phyloP scores from a whole-genome alignment of 1,140 invertebrate species.

The Stratiolaelaps scimitus region DNA sequence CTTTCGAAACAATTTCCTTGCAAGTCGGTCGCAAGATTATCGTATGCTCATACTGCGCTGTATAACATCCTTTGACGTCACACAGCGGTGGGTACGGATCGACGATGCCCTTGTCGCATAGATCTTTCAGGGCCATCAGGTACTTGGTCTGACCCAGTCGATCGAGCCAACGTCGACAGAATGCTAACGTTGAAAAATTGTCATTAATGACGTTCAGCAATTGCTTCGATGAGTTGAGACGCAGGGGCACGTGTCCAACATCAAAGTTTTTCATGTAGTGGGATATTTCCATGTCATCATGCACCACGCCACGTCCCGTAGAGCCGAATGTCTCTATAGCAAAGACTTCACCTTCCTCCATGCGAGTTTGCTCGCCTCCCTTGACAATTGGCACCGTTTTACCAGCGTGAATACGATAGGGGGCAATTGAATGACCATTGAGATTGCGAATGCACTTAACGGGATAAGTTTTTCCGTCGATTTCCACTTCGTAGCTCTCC shows the following conservation, averaged over 20 bases:
- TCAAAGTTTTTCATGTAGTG: slow-evolving; percentile 99
- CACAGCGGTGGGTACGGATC: slow-evolving; percentile 96
- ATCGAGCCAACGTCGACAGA: slow-evolving; percentile 97
- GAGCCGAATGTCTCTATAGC: slow-evolving; percentile 99
- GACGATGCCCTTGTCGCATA: slow-evolving; percentile 88
- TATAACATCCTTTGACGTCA: slow-evolving; percentile 94
- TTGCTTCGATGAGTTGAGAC: slow-evolving; percentile 75
- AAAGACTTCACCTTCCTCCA: slow-evolving; percentile 99
- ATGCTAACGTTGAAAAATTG: slow-evolving; percentile 93
- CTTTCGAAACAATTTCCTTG: slow-evolving; percentile 92
- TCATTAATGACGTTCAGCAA: slow-evolving; percentile 91
- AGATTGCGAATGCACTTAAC: slow-evolving; percentile 96
- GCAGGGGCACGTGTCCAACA: slow-evolving; percentile 71
- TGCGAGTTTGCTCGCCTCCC: slow-evolving; percentile 87
- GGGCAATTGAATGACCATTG: slow-evolving; percentile 94
- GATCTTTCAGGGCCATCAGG: slow-evolving; percentile 93
- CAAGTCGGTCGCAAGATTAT: slow-evolving; percentile 92
- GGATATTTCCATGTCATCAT: slow-evolving; percentile 97
- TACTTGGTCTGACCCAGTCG: slow-evolving; percentile 91
- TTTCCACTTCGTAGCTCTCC: slow-evolving; percentile 97
- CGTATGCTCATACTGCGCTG: slow-evolving; percentile 98
- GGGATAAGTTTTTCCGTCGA: slow-evolving; percentile 91
- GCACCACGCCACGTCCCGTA: slow-evolving; percentile 87
- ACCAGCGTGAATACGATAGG: slow-evolving; percentile 94
- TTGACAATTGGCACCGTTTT: slow-evolving; percentile 99